phyloP scores from a whole-genome alignment of 64 coral and sea anemone genomes.

The Actinia tenebrosa region DNA sequence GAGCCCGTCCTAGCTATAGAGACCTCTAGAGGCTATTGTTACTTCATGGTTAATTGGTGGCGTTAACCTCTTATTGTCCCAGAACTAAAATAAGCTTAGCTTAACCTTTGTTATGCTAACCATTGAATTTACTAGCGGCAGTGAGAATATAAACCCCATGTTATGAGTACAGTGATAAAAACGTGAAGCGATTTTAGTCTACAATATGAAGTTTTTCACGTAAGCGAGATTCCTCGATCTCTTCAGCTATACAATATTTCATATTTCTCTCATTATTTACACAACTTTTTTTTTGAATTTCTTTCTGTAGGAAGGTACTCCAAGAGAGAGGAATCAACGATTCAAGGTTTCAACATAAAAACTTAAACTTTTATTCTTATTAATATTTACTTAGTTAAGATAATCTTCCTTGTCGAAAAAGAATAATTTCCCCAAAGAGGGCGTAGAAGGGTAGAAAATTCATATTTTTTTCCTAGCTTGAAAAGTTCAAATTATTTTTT shows the following conservation, averaged over 20 bases:
- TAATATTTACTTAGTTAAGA: background rate
- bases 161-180: background rate
- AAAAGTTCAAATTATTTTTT: background rate
- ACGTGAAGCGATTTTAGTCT: background rate
- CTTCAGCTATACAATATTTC: background rate
- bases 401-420: background rate
- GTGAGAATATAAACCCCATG: too few relatives aligned
- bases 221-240: background rate
- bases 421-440: background rate
- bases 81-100: background rate
- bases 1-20: background rate
- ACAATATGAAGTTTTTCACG: slow-evolving; percentile 23
- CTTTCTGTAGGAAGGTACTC: slow-evolving; percentile 47
- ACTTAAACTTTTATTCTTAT: background rate
- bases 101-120: background rate
- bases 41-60: background rate
- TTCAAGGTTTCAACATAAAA: slow-evolving; percentile 26
- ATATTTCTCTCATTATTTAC: background rate
- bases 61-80: background rate
- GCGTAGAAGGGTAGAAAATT: background rate
- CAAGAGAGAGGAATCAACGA: slow-evolving; percentile 59
- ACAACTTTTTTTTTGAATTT: background rate
- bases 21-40: background rate
- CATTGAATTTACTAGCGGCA: background rate
- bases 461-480: background rate